Base-by-base conservation (phyloP, 2,797 vertebrate species). In the Ctenosaura bakeri region DNA sequence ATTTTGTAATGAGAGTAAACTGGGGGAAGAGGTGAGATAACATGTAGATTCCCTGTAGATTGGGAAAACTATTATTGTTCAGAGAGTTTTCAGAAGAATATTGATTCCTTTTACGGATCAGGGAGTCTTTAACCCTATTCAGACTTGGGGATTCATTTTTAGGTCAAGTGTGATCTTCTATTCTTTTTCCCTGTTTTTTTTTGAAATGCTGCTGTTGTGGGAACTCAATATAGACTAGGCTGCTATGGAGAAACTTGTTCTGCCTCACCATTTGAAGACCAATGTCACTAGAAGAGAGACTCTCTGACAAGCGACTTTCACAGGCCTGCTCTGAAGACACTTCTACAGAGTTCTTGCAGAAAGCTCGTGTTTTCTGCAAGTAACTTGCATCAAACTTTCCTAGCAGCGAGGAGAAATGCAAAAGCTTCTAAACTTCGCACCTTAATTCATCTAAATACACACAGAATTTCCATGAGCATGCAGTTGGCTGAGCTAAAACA, bases 381-480 rank as follows among this genome's bases (percentile, higher is more conserved):
- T 16, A 69, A 16, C 10, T 12, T 12, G 46, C 78, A 32, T 24
- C 42, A 10, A 50, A 38, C 42, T 77, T 59, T 50, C 54, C 50
- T 59, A 24, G 32, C 50, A 20, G 73, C 18, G 16, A n/a, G n/a
- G 24, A 78, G 14, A 89, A 84, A 29, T 24, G 59, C 35, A 77
- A 26, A 26, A 50, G 29, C 56, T 56, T 50, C 46, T 69, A 62
- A 81, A 38, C 26, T 64, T 22, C 4, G 9, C 20, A 26, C 62
- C 35, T 69, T 77, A 78, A 78, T 89, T 54, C 14, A 54, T 89
- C 79, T 66, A 89, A 78, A 85, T 85, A 42, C 79, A 78, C 78
- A 76, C 73, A 42, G 74, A 64, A 42, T 87, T 87, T 64, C 29
- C n/a, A 42, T 64, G 74, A 26, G 64, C 38, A 46, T 54, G 62